Base-by-base conservation (phyloP, 2,888 invertebrate genomes). In the Diogma glabrata region DNA sequence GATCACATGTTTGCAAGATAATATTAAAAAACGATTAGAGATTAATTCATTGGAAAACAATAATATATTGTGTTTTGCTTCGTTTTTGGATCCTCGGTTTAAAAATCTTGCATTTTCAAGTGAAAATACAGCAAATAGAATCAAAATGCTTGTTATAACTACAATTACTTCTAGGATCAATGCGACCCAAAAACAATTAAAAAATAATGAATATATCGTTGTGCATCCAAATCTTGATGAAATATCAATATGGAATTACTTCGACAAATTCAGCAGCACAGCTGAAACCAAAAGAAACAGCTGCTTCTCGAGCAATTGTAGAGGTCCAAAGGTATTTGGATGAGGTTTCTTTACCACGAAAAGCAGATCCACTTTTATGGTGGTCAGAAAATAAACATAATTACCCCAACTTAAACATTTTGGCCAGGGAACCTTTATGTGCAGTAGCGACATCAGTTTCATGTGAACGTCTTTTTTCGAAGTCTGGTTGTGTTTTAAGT, bases 131-230 rank as follows among this genome's bases (percentile, higher is more conserved):
- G 6, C 43, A 8, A 20, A 43, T 8, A 4, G 12, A 19, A 12
- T 43, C 5, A 43, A 43, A 12, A 10, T 19, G 5, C n/a, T 43
- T 20, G 43, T 20, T 4, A 43, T 43, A 19, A 4, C 4, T 43
- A 20, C 14, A 8, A 14, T 40, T 17, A 17, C 16, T 14, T 49
- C 65, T 67, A 58, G 22, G 40, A 43, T 24, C 51, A 49, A 47
- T 46, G 40, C 24, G 30, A 28, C 49, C 48, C n/a, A n/a, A n/a
- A n/a, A n/a, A n/a, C n/a, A n/a, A n/a, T n/a, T n/a, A n/a, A 51
- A 53, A 51, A 54, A 57, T 57, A 40, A 54, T 20, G 14, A 9
- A 43, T 6, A 19, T 16, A 10, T 12, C 12, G 14, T 20, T 5
- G 19, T 4, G 19, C 10, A 12, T 16, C 16, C 40, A 16, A 49